A percentile compares a stretch with the other conserved stretches of the same genome.
Evolutionary conservation across 2,888 invertebrate species (phyloP).

Genomic region (Tenthredo livida): DNA sequence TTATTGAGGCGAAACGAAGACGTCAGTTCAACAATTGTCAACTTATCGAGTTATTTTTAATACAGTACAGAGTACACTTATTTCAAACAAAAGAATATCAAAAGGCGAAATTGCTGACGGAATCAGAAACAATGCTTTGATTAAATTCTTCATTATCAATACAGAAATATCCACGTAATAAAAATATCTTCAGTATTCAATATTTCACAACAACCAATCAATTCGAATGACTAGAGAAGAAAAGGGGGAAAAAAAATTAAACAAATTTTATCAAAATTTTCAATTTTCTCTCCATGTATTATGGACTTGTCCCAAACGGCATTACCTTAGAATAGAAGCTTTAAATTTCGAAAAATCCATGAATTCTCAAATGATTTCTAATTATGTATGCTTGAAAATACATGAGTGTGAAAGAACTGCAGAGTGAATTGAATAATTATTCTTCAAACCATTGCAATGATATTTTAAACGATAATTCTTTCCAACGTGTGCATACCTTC

Average conservation of each 20-base stretch:
- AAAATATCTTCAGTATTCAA: neutral
- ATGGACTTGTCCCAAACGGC: too few relatives aligned
- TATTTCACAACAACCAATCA: neutral
- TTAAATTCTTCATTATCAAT: neutral
- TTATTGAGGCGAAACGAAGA: constrained; percentile 1
- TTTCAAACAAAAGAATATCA: neutral
- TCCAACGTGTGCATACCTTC: neutral
- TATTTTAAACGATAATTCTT: neutral
- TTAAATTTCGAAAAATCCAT: neutral
- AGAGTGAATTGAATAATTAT: too few relatives aligned
- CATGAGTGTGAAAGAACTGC: too few relatives aligned
- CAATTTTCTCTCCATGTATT: too few relatives aligned
- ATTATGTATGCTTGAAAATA: too few relatives aligned
- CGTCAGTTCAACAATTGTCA: neutral
- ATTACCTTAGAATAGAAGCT: too few relatives aligned
- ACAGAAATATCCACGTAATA: neutral
- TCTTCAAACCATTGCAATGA: too few relatives aligned
- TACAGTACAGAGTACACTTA: neutral
- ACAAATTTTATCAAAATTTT: too few relatives aligned
- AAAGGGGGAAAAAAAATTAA: neutral
- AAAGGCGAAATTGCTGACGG: neutral
- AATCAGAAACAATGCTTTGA: neutral
- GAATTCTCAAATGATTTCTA: too few relatives aligned
- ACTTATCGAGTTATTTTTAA: neutral
- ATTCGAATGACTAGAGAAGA: neutral